These are phyloP conservation scores for Sesia bembeciformis DNA, from an alignment of 2,888 invertebrate species.

Conservation along the genomic window DNA sequence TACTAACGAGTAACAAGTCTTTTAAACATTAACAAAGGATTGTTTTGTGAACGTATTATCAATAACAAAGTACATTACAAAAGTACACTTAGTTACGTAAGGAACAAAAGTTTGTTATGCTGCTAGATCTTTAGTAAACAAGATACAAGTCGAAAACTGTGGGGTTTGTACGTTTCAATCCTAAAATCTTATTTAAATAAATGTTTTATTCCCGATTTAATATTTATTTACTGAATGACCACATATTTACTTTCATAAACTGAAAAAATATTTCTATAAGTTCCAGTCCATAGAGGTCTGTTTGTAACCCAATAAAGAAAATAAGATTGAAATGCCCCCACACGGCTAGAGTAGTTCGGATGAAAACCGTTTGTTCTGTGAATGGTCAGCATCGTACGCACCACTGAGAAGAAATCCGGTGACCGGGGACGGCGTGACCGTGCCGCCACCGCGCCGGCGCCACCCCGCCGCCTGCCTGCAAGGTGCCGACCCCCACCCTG, in stretches of 20 bases:
- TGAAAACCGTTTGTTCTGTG: constrained; percentile 66
- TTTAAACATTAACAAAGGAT: too few relatives aligned
- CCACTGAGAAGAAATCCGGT: constrained; percentile 77
- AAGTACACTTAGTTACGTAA: too few relatives aligned
- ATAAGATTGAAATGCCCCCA: too few relatives aligned
- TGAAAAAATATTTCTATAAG: background rate
- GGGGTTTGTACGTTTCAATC: too few relatives aligned
- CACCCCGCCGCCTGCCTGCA: constrained; percentile 62
- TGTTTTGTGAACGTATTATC: too few relatives aligned
- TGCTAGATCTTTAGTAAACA: too few relatives aligned
- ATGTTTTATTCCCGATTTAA: background rate
- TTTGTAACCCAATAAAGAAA: too few relatives aligned
- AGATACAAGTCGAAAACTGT: too few relatives aligned
- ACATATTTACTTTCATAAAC: background rate
- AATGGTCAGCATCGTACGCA: constrained; percentile 63
- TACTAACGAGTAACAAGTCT: too few relatives aligned
- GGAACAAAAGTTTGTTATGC: too few relatives aligned
- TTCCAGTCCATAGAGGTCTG: background rate
- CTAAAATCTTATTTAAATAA: too few relatives aligned
- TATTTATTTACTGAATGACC: background rate
- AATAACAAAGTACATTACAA: too few relatives aligned
- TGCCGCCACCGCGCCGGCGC: constrained; percentile 67
- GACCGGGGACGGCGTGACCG: constrained; percentile 75
- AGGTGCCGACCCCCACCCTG: constrained; percentile 55
- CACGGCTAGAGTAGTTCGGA: constrained; percentile 24